Evolutionary conservation across 2,797 vertebrate species (phyloP).

Genomic region (Sebastes nivosus): DNA sequence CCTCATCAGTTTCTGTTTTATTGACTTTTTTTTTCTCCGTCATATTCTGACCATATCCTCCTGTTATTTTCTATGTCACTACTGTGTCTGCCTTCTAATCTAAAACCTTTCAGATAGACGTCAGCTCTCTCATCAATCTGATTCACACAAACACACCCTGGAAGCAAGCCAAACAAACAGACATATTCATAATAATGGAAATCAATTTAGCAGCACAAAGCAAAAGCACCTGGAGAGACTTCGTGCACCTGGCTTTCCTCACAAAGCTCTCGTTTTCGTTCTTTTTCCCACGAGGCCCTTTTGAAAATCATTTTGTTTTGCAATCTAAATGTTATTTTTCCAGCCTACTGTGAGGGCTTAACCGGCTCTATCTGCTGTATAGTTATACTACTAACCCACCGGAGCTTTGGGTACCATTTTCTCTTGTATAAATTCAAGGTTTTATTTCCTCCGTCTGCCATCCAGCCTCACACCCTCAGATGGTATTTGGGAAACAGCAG

Average conservation of each 20-base stretch:
- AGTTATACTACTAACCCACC: slow-evolving; percentile 15
- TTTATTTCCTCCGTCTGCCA: slow-evolving; percentile 16
- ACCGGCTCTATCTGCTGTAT: slow-evolving; percentile 12
- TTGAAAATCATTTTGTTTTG: slow-evolving; percentile 36
- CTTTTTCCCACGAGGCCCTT: slow-evolving; percentile 16
- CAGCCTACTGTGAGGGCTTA: slow-evolving; percentile 11
- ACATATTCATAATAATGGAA: slow-evolving; percentile 54
- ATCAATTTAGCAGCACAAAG: slow-evolving; percentile 57
- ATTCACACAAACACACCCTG: slow-evolving; percentile 30
- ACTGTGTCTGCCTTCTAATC: slow-evolving; percentile 6
- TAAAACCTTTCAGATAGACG: slow-evolving; percentile 14
- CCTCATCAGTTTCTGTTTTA: background rate
- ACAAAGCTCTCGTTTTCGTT: slow-evolving; percentile 35
- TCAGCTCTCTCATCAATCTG: slow-evolving; percentile 19
- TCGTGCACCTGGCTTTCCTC: slow-evolving; percentile 36
- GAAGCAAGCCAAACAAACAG: slow-evolving; percentile 35
- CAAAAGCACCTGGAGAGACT: slow-evolving; percentile 47
- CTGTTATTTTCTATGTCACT: slow-evolving; percentile 13
- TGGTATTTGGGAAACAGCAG: slow-evolving; percentile 20
- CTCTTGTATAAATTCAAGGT: background rate
- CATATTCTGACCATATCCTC: slow-evolving; percentile 6
- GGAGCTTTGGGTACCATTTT: background rate
- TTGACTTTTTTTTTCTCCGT: background rate
- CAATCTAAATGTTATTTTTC: slow-evolving; percentile 51
- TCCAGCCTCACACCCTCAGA: slow-evolving; percentile 5